These are phyloP conservation scores for Drosophila crucigera DNA, from an alignment of 2,888 invertebrate genomes.

Conservation along the genomic window DNA sequence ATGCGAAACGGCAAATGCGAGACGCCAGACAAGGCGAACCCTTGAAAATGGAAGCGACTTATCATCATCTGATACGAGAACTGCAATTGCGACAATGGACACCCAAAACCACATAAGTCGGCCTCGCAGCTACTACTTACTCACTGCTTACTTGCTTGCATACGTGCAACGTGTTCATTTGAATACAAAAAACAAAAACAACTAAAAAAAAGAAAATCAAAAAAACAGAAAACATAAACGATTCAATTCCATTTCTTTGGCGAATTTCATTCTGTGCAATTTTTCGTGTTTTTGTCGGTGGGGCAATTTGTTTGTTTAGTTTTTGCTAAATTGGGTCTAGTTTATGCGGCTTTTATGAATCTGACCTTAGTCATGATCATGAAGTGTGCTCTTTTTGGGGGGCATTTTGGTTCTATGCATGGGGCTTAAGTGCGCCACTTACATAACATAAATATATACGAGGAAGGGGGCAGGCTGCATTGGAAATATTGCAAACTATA, in stretches of 20 bases:
- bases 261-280: constrained; percentile 37
- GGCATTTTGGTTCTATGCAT: constrained; percentile 50
- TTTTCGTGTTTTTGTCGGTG: constrained; percentile 27
- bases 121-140: constrained; percentile 1
- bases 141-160: background rate
- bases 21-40: constrained; percentile 77
- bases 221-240: background rate
- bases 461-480: background rate
- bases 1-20: constrained; percentile 70
- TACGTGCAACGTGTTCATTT: constrained; percentile 36
- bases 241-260: constrained; percentile 65
- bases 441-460: constrained; percentile 1
- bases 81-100: constrained; percentile 26
- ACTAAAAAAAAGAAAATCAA: background rate
- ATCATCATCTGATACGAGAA: constrained; percentile 57
- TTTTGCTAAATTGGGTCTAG: constrained; percentile 75
- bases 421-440: constrained; percentile 45
- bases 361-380: constrained; percentile 81
- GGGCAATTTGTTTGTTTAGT: constrained; percentile 33
- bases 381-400: constrained; percentile 62
- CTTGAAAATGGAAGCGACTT: constrained; percentile 73
- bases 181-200: constrained; percentile 35
- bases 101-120: constrained; percentile 7
- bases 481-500: background rate
- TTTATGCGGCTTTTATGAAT: constrained; percentile 75